phyloP scores from a whole-genome alignment of 2,888 invertebrate species.

The Apamea sordens region DNA sequence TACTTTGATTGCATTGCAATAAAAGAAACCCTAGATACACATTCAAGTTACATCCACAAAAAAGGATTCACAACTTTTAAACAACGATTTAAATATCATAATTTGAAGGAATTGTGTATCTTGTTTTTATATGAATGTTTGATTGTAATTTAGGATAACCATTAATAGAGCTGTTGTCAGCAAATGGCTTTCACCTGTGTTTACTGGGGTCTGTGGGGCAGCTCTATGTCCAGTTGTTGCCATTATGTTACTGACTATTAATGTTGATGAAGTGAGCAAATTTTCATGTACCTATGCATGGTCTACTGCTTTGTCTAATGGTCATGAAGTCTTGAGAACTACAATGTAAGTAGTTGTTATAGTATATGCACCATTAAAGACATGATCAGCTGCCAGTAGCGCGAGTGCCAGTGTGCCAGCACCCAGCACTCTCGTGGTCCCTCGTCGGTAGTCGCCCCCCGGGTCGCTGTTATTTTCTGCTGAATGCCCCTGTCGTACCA shows the following conservation, averaged over 20 bases:
- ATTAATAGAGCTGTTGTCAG: background rate
- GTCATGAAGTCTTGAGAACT: constrained; percentile 33
- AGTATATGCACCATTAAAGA: constrained; percentile 80
- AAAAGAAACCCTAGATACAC: background rate
- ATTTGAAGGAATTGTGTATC: background rate
- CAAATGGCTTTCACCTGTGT: background rate
- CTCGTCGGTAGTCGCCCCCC: constrained; percentile 46
- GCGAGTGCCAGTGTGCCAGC: constrained; percentile 80
- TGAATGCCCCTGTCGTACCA: constrained; percentile 59
- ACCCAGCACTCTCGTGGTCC: constrained; percentile 60
- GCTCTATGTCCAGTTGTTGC: background rate
- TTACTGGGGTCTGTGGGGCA: background rate
- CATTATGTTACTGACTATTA: background rate
- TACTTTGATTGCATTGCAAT: background rate
- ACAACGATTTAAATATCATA: background rate
- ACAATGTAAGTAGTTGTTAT: constrained; percentile 67
- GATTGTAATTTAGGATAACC: background rate
- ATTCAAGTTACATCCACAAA: background rate
- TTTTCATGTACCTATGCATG: constrained; percentile 37
- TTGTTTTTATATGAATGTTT: background rate
- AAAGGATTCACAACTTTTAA: background rate
- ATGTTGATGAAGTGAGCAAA: constrained; percentile 13
- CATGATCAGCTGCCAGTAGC: constrained; percentile 82
- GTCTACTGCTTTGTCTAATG: constrained; percentile 33
- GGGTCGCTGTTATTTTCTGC: constrained; percentile 51